Percentiles rank a stretch among this genome's conserved stretches.
phyloP scores from a whole-genome alignment of 2,888 invertebrate genomes.

The Ypsolopha scabrella region DNA sequence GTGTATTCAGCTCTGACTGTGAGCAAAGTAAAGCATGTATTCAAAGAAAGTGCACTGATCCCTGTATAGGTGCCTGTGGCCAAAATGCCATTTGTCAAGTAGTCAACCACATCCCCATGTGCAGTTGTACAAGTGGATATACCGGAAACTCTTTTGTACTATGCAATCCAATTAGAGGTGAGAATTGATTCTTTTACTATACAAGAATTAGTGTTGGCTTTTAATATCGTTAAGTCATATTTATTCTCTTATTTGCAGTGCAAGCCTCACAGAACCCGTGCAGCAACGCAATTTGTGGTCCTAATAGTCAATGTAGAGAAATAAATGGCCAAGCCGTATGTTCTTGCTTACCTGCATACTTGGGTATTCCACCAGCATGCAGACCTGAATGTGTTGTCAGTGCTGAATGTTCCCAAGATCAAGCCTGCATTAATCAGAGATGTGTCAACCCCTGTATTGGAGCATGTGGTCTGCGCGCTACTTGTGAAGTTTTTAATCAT shows the following conservation, averaged over 20 bases:
- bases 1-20: constrained; percentile 82
- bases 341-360: constrained; percentile 76
- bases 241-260: constrained; percentile 20
- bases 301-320: constrained; percentile 75
- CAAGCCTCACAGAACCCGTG: constrained; percentile 67
- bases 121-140: constrained; percentile 74
- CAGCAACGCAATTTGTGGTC: constrained; percentile 79
- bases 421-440: constrained; percentile 78
- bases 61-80: constrained; percentile 80
- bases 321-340: constrained; percentile 77
- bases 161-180: constrained; percentile 71
- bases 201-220: background rate
- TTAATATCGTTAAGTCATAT: constrained; percentile 1
- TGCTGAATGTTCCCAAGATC: constrained; percentile 76
- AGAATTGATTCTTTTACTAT: constrained; percentile 1
- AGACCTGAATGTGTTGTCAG: constrained; percentile 80
- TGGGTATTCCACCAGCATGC: constrained; percentile 80
- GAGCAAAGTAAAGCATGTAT: constrained; percentile 76
- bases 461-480: constrained; percentile 74
- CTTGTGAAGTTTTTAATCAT: constrained; percentile 78
- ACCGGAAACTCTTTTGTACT: constrained; percentile 69
- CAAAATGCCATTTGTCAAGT: constrained; percentile 71
- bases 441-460: constrained; percentile 81
- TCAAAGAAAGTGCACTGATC: constrained; percentile 80
- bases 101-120: constrained; percentile 76